phyloP scores from a whole-genome alignment of 2,797 vertebrate genomes.

The Falco concolor region DNA sequence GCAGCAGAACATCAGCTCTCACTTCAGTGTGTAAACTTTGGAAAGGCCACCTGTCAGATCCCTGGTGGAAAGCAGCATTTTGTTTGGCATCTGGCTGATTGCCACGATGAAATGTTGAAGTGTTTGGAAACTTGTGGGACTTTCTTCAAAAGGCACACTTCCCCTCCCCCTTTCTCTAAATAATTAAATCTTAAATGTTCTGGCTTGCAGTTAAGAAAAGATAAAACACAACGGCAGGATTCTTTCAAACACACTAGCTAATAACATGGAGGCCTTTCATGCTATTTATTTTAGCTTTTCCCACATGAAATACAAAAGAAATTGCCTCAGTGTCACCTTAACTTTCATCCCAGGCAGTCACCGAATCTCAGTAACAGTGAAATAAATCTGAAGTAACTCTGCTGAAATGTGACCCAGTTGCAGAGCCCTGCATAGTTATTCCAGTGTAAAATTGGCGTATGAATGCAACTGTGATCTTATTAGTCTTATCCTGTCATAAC shows the following conservation, averaged over 20 bases:
- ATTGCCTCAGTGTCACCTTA: conserved; percentile 8
- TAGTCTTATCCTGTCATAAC: neutral
- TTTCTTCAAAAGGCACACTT: conserved; percentile 59
- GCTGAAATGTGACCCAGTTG: neutral
- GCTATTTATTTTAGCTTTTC: conserved; percentile 50
- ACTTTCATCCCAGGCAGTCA: neutral
- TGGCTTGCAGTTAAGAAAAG: conserved; percentile 53
- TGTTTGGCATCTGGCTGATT: conserved; percentile 67
- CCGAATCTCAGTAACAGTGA: neutral
- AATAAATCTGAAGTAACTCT: neutral
- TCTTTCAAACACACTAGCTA: conserved; percentile 51
- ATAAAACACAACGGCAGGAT: conserved; percentile 47
- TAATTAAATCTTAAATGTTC: conserved; percentile 59
- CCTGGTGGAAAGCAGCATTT: conserved; percentile 64
- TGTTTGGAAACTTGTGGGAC: conserved; percentile 62
- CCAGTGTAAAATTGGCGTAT: neutral
- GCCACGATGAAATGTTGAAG: conserved; percentile 64
- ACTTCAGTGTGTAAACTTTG: conserved; percentile 69
- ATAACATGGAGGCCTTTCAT: neutral
- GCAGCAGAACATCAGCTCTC: conserved; percentile 66
- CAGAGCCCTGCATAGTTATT: neutral
- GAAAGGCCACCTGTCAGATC: conserved; percentile 69
- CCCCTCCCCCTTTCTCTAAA: conserved; percentile 41
- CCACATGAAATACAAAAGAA: conserved; percentile 12
- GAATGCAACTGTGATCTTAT: neutral